These are phyloP conservation scores for Doryteuthis pealeii DNA, from an alignment of 1,140 invertebrate genomes.

Conservation along the genomic window DNA sequence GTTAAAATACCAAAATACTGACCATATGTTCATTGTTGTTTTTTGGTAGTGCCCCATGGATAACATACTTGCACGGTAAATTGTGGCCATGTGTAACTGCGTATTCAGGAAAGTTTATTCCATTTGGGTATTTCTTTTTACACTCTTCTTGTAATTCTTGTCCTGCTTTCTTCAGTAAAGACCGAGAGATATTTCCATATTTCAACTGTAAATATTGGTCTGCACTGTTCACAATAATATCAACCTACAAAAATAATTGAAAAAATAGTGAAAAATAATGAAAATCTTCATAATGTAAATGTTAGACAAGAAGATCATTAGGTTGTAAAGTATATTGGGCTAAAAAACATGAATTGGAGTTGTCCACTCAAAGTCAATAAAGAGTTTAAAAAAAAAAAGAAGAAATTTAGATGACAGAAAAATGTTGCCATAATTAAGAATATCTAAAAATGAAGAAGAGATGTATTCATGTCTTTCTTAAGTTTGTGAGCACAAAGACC, in stretches of 20 bases:
- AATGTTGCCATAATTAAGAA: no score
- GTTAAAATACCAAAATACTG: neutral
- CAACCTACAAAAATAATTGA: conserved; percentile 16
- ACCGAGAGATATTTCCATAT: conserved; percentile 14
- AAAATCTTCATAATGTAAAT: no score
- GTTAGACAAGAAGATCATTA: no score
- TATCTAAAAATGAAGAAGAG: no score
- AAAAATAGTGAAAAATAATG: no score
- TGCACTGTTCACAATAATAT: conserved; percentile 28
- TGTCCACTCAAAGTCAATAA: no score
- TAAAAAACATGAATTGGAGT: no score
- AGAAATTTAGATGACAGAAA: no score
- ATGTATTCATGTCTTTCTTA: no score
- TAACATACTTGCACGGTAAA: conserved; percentile 23
- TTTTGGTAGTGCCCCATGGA: conserved; percentile 14
- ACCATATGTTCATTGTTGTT: conserved; percentile 13
- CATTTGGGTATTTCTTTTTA: conserved; percentile 23
- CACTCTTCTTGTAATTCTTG: conserved; percentile 21
- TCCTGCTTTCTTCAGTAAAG: conserved; percentile 18
- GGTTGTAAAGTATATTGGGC: no score
- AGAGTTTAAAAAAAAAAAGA: no score
- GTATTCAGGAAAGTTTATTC: conserved; percentile 19
- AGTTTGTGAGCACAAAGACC: no score
- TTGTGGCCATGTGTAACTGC: conserved; percentile 22
- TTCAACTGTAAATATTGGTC: conserved; percentile 11